Percentiles rank a stretch among this genome's conserved stretches.
Conservation (phyloP, 2,113 vertebrate genomes). For the Macquaria australasica region DNA sequence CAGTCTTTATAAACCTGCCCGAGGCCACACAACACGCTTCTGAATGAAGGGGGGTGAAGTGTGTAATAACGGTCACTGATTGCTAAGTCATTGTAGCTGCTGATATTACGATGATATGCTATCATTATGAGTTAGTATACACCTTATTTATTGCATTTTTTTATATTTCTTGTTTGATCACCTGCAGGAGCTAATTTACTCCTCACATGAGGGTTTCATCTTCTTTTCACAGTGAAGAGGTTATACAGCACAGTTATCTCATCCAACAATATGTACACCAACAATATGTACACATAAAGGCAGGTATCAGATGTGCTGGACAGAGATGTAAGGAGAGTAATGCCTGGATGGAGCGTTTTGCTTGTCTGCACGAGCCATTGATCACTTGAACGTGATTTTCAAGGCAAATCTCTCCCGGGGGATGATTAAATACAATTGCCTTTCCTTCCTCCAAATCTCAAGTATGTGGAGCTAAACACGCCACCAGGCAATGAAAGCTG, state of each 20-base stretch:
- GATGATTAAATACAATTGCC: slow-evolving; percentile 73
- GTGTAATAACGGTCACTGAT: slow-evolving; percentile 44
- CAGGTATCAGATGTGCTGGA: slow-evolving; percentile 44
- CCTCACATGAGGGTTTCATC: neutral
- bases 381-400: slow-evolving; percentile 55
- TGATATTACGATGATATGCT: slow-evolving; percentile 28
- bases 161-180: neutral
- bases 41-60: slow-evolving; percentile 17
- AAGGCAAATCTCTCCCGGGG: slow-evolving; percentile 59
- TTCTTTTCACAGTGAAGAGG: neutral
- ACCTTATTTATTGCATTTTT: slow-evolving; percentile 7
- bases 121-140: neutral
- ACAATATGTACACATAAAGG: slow-evolving; percentile 29
- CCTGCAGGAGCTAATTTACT: slow-evolving; percentile 1
- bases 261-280: slow-evolving; percentile 12
- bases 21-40: slow-evolving; percentile 23
- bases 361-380: slow-evolving; percentile 50
- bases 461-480: slow-evolving; percentile 66
- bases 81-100: slow-evolving; percentile 33
- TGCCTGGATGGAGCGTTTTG: slow-evolving; percentile 32
- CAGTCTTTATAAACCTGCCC: neutral
- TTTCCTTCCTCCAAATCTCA: slow-evolving; percentile 56
- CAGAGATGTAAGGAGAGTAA: slow-evolving; percentile 40
- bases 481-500: slow-evolving; percentile 66
- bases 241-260: slow-evolving; percentile 14